Percentiles rank a stretch among this genome's conserved stretches.
Evolutionary conservation across 2,113 vertebrate genomes (phyloP).

Genomic region (Lycocorax pyrrhopterus): DNA sequence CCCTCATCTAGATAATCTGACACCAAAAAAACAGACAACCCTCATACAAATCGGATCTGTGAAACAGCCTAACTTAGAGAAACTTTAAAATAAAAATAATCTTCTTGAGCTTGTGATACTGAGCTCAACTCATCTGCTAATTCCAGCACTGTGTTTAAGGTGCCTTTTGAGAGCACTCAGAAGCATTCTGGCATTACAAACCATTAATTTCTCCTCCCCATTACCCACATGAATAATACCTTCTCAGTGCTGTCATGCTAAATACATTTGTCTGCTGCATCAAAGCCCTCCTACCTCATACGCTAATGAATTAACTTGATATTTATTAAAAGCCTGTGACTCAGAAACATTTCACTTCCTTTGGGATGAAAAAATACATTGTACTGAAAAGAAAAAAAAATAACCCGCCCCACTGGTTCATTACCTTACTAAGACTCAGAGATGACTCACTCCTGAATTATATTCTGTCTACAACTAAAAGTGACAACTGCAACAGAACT

Average conservation of each 20-base stretch:
- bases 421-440: not conserved
- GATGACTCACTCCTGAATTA: constrained; percentile 2
- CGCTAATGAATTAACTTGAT: not conserved
- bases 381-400: not conserved
- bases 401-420: not conserved
- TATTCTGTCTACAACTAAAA: not conserved
- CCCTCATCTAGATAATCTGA: not conserved
- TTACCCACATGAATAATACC: constrained; percentile 16
- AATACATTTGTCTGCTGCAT: constrained; percentile 1
- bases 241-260: not conserved
- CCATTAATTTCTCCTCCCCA: constrained; percentile 3
- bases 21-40: not conserved
- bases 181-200: not conserved
- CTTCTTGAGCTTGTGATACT: not conserved
- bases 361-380: not conserved
- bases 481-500: not conserved
- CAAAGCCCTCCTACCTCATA: not conserved
- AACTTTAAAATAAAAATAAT: not conserved
- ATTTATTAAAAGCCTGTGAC: constrained; percentile 35
- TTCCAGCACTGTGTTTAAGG: not conserved
- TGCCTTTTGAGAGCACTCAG: not conserved
- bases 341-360: constrained; percentile 21
- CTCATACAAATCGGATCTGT: not conserved
- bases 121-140: not conserved
- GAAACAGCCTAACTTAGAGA: not conserved